Conservation (phyloP, 2,113 vertebrate species). For the Petaurus breviceps region DNA sequence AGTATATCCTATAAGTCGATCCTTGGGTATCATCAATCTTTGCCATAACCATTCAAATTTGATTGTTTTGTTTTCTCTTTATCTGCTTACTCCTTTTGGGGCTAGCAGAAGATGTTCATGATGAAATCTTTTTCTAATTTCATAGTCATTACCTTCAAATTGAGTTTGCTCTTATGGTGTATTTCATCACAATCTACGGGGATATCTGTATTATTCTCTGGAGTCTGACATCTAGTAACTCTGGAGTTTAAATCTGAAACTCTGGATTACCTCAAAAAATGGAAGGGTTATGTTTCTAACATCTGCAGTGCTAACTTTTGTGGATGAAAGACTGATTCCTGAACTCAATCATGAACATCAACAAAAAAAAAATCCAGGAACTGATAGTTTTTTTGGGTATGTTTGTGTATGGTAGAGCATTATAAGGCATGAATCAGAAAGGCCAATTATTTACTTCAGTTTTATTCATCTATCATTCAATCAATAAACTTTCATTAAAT, state of each 20-base stretch:
- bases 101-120: background rate
- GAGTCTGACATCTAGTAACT: too few species aligned
- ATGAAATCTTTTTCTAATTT: background rate
- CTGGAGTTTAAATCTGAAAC: too few species aligned
- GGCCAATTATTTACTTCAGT: too few species aligned
- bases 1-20: background rate
- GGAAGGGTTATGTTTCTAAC: too few species aligned
- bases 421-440: too few species aligned
- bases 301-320: background rate
- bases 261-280: too few species aligned
- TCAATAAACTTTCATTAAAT: too few species aligned
- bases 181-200: conserved; percentile 1
- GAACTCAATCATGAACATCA: background rate
- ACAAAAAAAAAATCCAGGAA: background rate
- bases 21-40: background rate
- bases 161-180: background rate
- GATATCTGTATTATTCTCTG: background rate
- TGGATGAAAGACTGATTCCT: background rate
- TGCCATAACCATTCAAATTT: too few species aligned
- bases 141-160: conserved; percentile 16
- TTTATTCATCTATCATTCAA: too few species aligned
- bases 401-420: too few species aligned
- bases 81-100: conserved; percentile 31
- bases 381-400: too few species aligned
- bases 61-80: background rate